These are phyloP conservation scores for Odobenus rosmarus DNA, from an alignment of 2,113 vertebrate genomes.

Conservation along the genomic window DNA sequence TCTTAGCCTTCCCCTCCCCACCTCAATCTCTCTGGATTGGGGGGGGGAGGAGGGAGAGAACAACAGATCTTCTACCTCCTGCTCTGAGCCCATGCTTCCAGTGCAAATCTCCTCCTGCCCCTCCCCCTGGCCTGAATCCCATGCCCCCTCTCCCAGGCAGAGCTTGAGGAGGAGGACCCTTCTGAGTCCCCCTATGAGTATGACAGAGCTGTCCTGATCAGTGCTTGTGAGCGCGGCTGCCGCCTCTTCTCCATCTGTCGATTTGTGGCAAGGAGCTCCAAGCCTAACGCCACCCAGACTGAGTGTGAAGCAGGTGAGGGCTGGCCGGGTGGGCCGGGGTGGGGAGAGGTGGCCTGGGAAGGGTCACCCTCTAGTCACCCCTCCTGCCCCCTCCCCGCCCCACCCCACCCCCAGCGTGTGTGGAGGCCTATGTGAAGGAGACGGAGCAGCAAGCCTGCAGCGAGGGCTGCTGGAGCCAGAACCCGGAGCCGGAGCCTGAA, in stretches of 20 bases:
- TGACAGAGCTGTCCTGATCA: slow-evolving; percentile 65
- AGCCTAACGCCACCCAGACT: slow-evolving; percentile 93
- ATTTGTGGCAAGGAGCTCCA: slow-evolving; percentile 94
- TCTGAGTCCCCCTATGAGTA: background rate
- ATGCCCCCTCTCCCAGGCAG: background rate
- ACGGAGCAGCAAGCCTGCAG: slow-evolving; percentile 93
- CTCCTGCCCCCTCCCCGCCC: background rate
- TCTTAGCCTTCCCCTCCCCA: background rate
- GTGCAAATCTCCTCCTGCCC: rapidly evolving
- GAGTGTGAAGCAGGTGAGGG: slow-evolving; percentile 90
- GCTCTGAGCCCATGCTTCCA: rapidly evolving
- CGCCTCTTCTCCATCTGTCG: slow-evolving; percentile 98
- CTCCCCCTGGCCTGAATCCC: background rate
- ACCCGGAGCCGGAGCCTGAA: slow-evolving; percentile 85
- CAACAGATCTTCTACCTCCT: background rate
- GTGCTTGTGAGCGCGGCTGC: slow-evolving; percentile 96
- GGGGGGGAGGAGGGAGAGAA: background rate
- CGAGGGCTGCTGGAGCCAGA: slow-evolving; percentile 93
- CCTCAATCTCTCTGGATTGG: background rate
- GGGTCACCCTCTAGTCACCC: too few relatives aligned
- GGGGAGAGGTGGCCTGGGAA: rapidly evolving
- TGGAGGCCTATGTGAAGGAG: slow-evolving; percentile 93
- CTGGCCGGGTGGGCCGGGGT: background rate
- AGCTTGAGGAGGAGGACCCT: background rate
- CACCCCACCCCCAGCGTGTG: slow-evolving; percentile 87